These are phyloP conservation scores for Carlito syrichta DNA, from an alignment of 2,113 vertebrate species.

Conservation along the genomic window DNA sequence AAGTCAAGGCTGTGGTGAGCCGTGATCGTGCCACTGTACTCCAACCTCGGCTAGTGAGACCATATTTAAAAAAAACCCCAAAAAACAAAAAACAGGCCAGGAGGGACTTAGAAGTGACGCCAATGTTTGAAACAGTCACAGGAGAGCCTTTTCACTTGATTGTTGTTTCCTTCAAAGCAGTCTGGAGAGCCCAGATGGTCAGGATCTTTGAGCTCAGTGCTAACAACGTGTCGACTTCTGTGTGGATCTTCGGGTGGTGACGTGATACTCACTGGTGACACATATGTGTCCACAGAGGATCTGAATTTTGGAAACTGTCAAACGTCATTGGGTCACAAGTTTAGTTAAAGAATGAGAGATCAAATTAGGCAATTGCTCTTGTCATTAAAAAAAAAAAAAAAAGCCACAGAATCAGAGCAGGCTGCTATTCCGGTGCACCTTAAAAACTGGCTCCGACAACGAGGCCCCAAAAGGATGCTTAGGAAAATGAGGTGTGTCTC, in stretches of 20 bases:
- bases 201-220: not conserved
- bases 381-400: not conserved
- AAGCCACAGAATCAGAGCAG: not conserved
- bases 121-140: not conserved
- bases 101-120: fast-evolving
- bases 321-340: not conserved
- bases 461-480: not conserved
- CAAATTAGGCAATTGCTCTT: not conserved
- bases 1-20: too few relatives aligned
- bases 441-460: not conserved
- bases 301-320: not conserved
- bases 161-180: not conserved
- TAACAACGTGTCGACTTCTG: not conserved
- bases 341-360: not conserved
- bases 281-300: not conserved
- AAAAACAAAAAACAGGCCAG: too few relatives aligned
- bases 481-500: not conserved
- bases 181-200: not conserved
- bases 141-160: not conserved
- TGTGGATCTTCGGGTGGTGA: not conserved
- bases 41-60: too few relatives aligned
- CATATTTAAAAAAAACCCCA: too few relatives aligned
- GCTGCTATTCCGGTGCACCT: not conserved
- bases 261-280: not conserved
- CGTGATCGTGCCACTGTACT: too few relatives aligned